Evolutionary conservation across 2,113 vertebrate species (phyloP).

Genomic region (Phoxinus phoxinus): DNA sequence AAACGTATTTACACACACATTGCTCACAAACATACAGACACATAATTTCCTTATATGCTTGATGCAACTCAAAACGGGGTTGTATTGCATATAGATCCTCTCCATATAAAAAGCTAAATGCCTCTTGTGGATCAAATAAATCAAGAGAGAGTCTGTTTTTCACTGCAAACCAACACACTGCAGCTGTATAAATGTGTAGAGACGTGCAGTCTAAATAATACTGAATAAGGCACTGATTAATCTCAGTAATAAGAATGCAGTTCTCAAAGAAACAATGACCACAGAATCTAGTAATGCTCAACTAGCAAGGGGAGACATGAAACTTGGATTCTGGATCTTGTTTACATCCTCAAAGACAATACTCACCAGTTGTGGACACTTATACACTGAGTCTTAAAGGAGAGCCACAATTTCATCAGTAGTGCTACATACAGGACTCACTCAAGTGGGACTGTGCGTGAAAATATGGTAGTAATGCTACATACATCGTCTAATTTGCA

Average conservation of each 20-base stretch:
- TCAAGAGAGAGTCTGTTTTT: background rate
- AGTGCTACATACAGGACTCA: constrained; percentile 30
- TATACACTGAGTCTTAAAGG: background rate
- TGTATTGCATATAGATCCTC: constrained; percentile 1
- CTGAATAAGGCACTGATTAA: constrained; percentile 43
- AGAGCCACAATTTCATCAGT: background rate
- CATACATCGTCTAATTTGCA: constrained; percentile 36
- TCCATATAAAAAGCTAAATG: constrained; percentile 16
- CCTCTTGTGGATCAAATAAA: background rate
- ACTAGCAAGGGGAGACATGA: constrained; percentile 51
- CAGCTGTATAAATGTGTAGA: constrained; percentile 9
- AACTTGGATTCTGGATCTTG: background rate
- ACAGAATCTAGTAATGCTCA: constrained; percentile 15
- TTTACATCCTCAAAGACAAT: constrained; percentile 16
- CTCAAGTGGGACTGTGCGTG: constrained; percentile 15
- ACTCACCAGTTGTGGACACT: constrained; percentile 24
- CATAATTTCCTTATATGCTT: background rate
- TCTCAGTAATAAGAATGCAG: constrained; percentile 33
- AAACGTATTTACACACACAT: background rate
- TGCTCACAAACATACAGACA: constrained; percentile 7
- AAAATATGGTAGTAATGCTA: constrained; percentile 53
- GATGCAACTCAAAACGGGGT: background rate
- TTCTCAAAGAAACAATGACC: constrained; percentile 10
- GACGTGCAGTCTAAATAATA: constrained; percentile 19
- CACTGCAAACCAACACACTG: background rate